A percentile compares a stretch with the other conserved stretches of the same genome.
Evolutionary conservation across 2,113 vertebrate species (phyloP).

Genomic region (Eudyptes chrysolophus): DNA sequence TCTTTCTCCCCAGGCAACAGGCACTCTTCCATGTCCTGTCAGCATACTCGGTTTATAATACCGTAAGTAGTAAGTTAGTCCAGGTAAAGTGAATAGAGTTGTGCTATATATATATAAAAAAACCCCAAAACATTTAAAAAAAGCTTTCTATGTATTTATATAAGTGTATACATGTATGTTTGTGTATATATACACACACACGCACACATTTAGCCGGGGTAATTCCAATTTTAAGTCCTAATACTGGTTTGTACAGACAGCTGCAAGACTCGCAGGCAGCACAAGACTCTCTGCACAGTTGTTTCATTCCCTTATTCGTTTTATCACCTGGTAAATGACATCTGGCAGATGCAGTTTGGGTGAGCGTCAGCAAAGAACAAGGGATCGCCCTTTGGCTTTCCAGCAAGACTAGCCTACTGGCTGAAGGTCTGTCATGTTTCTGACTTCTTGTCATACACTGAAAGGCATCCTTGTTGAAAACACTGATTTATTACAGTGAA

Average conservation of each 20-base stretch:
- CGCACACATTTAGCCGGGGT: neutral
- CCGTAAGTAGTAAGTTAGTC: conserved; percentile 76
- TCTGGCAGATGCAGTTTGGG: neutral
- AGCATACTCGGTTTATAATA: conserved; percentile 93
- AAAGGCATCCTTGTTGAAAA: neutral
- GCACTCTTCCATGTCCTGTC: conserved; percentile 89
- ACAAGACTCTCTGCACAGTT: neutral
- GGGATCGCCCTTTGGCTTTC: neutral
- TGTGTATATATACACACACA: neutral
- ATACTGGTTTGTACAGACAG: neutral
- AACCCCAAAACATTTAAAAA: neutral
- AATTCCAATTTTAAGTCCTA: neutral
- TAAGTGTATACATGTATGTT: neutral
- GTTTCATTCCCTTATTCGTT: neutral
- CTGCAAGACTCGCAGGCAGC: neutral
- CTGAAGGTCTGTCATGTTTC: neutral
- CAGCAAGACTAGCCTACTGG: neutral
- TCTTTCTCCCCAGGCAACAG: conserved; percentile 82
- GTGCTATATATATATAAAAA: neutral
- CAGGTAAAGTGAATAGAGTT: neutral
- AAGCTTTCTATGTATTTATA: neutral
- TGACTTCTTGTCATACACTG: neutral
- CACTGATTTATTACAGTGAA: neutral
- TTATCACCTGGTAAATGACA: neutral
- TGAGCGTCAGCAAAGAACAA: neutral